phyloP scores from a whole-genome alignment of 2,888 invertebrate genomes.

The Drosophila mimetica region DNA sequence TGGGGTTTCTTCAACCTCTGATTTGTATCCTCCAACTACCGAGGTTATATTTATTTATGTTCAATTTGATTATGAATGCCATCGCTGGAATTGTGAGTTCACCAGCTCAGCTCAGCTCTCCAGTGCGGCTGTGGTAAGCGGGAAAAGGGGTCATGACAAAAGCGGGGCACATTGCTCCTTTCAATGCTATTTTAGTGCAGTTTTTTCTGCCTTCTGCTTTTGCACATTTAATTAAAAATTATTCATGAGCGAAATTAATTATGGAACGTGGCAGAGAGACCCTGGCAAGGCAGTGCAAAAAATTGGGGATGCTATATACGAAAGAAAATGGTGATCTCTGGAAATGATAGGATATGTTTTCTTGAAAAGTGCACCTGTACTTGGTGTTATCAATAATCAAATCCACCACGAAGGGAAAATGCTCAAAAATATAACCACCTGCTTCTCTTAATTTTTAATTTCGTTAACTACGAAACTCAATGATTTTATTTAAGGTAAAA shows the following conservation, averaged over 20 bases:
- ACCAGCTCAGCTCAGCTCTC: constrained; percentile 2
- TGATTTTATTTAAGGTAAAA: too few relatives aligned
- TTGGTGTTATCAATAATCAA: too few relatives aligned
- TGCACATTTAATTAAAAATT: constrained; percentile 74
- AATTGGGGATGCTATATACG: background rate
- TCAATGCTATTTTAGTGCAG: constrained; percentile 42
- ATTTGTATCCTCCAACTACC: constrained; percentile 7
- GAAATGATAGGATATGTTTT: too few relatives aligned
- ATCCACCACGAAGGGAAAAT: too few relatives aligned
- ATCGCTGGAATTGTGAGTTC: constrained; percentile 8
- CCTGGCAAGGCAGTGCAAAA: constrained; percentile 22
- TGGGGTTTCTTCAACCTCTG: background rate
- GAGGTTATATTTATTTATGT: constrained; percentile 31
- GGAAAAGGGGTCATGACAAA: constrained; percentile 17
- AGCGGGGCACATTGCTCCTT: constrained; percentile 28
- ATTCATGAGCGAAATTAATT: constrained; percentile 79
- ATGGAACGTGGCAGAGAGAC: constrained; percentile 51
- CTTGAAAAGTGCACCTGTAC: too few relatives aligned
- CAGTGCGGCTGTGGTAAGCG: background rate
- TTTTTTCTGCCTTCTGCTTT: constrained; percentile 27
- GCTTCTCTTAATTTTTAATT: too few relatives aligned
- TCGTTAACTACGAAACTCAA: too few relatives aligned
- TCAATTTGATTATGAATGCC: constrained; percentile 45
- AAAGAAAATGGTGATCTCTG: too few relatives aligned
- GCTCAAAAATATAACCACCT: too few relatives aligned